These are phyloP conservation scores for Dendronephthya gigantea DNA, from an alignment of 64 coral and sea anemone species.

Conservation along the genomic window DNA sequence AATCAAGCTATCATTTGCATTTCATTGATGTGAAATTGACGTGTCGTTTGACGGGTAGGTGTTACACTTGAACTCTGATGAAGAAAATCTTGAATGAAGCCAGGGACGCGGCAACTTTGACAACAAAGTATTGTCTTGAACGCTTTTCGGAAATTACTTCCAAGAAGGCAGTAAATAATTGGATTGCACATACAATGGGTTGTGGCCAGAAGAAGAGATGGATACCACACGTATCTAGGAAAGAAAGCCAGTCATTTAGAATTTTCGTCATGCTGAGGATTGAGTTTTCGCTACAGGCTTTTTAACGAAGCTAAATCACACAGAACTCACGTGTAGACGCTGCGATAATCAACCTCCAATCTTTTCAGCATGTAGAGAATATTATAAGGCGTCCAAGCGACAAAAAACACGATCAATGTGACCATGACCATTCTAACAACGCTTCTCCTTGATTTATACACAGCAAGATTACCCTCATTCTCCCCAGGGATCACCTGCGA, in stretches of 20 bases:
- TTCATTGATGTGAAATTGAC: not conserved
- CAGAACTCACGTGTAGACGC: constrained; percentile 5
- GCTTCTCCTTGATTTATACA: not conserved
- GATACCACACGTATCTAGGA: not conserved
- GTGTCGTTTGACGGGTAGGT: not conserved
- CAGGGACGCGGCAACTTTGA: not conserved
- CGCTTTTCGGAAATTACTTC: not conserved
- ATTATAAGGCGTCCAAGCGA: constrained; percentile 1
- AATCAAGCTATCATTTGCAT: not conserved
- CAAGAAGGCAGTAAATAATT: not conserved
- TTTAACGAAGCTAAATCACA: not conserved
- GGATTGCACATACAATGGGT: not conserved
- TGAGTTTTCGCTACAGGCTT: too few species aligned
- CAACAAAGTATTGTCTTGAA: not conserved
- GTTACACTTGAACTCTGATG: not conserved
- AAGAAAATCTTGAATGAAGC: not conserved
- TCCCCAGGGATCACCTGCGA: not conserved
- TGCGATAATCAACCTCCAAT: not conserved
- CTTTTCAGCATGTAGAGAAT: not conserved
- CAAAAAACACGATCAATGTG: not conserved
- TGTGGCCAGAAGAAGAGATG: not conserved
- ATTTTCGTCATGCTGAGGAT: too few species aligned
- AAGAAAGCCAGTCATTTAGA: too few species aligned
- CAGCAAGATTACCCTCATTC: not conserved
- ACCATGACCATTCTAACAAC: not conserved